Conservation (phyloP, 2,888 invertebrate genomes). For the Crossocerus cetratus region DNA sequence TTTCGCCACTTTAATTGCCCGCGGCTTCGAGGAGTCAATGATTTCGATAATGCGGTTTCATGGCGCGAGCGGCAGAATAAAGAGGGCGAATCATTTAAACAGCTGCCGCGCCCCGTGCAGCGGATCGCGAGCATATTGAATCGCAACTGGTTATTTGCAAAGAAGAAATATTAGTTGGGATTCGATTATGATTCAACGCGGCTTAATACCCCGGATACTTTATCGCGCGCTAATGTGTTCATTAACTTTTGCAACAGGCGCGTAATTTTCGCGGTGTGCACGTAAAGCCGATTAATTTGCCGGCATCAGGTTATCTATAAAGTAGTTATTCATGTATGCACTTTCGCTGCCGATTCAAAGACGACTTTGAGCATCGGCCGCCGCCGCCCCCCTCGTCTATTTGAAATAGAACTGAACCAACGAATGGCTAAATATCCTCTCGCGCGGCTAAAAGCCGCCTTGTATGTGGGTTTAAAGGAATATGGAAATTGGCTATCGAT, state of each 20-base stretch:
- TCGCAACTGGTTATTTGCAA: slow-evolving; percentile 50
- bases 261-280: slow-evolving; percentile 14
- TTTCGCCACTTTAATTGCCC: neutral
- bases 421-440: neutral
- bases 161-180: slow-evolving; percentile 56
- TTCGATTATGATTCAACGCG: slow-evolving; percentile 46
- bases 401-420: neutral
- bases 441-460: neutral
- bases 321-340: no score
- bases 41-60: slow-evolving; percentile 22
- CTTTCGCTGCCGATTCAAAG: neutral
- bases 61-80: slow-evolving; percentile 30
- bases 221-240: slow-evolving; percentile 47
- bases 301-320: neutral
- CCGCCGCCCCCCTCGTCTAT: neutral
- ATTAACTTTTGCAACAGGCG: slow-evolving; percentile 45
- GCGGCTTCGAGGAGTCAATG: slow-evolving; percentile 13
- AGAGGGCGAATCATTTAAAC: slow-evolving; percentile 41
- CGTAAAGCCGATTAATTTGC: neutral
- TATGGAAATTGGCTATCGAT: slow-evolving; percentile 53
- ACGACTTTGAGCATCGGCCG: no score
- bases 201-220: slow-evolving; percentile 50
- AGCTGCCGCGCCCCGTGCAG: slow-evolving; percentile 7
- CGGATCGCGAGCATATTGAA: slow-evolving; percentile 22
- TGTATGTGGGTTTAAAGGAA: slow-evolving; percentile 36